Evolutionary conservation across 2,113 vertebrate species (phyloP).

Genomic region (Acrocephalus kingi): DNA sequence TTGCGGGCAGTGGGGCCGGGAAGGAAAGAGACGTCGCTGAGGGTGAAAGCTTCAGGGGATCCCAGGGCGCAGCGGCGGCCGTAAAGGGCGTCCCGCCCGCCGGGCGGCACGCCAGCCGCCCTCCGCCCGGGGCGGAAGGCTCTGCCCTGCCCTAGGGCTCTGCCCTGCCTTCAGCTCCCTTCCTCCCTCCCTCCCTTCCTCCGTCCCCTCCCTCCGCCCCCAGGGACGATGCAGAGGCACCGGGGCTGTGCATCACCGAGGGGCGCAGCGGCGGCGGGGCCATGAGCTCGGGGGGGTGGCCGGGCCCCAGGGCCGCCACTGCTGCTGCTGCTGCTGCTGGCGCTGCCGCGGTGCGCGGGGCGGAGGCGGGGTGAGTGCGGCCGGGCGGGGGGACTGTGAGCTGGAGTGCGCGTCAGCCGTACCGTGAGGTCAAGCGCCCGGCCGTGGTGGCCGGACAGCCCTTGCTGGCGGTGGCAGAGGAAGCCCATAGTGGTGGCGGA

Average conservation of each 20-base stretch:
- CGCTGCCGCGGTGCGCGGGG: neutral
- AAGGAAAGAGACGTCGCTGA: neutral
- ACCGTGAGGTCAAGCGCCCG: accelerated
- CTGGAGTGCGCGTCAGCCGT: no score
- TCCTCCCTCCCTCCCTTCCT: no score
- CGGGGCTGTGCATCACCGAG: neutral
- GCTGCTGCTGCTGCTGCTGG: neutral
- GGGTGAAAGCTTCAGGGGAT: neutral
- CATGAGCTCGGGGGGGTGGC: neutral
- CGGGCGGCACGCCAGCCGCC: neutral
- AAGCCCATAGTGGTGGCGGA: neutral
- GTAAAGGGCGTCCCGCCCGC: neutral
- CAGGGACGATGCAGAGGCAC: neutral
- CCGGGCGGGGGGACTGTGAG: neutral
- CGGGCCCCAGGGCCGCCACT: neutral
- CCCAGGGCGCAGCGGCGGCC: neutral
- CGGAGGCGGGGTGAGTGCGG: neutral
- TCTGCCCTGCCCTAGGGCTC: neutral
- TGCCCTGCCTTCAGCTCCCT: neutral
- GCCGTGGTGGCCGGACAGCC: no score
- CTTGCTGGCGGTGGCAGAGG: no score
- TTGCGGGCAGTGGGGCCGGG: neutral
- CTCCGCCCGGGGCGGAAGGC: neutral
- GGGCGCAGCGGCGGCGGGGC: neutral
- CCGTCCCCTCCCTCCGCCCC: neutral